Percentiles rank a stretch among this genome's conserved stretches.
These are phyloP conservation scores for Zosterops lateralis DNA, from an alignment of 2,113 vertebrate genomes.

Conservation along the genomic window DNA sequence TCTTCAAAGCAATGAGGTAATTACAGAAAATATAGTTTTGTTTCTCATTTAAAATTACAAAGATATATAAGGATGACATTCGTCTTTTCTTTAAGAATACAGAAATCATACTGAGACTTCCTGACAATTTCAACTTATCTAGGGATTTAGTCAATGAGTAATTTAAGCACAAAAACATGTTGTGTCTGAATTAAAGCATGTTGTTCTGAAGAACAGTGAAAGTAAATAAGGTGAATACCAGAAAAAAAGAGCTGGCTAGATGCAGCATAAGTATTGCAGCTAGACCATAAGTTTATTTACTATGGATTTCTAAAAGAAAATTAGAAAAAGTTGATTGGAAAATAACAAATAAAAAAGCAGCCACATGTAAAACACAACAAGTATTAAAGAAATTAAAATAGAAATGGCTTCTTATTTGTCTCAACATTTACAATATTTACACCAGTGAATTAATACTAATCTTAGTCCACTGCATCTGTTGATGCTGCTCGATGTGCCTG, in stretches of 20 bases:
- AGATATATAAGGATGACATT: neutral
- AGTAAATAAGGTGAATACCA: neutral
- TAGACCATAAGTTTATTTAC: neutral
- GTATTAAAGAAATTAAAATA: neutral
- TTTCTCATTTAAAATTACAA: neutral
- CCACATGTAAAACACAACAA: neutral
- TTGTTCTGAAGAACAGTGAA: neutral
- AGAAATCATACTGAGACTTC: neutral
- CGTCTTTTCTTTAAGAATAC: neutral
- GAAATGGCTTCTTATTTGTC: neutral
- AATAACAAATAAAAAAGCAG: neutral
- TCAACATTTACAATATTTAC: neutral
- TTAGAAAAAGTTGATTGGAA: neutral
- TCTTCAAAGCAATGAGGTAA: neutral
- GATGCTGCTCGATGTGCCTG: neutral
- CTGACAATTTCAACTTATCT: neutral
- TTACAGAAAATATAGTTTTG: neutral
- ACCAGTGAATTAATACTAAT: neutral
- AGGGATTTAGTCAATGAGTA: neutral
- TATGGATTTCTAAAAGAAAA: neutral
- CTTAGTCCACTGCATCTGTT: neutral
- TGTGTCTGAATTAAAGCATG: neutral
- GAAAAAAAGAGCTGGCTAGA: neutral
- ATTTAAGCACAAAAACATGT: neutral
- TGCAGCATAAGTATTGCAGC: neutral